A percentile compares a stretch with the other conserved stretches of the same genome.
These are phyloP conservation scores for Aphidius ervi DNA, from an alignment of 1,140 invertebrate species.

Conservation along the genomic window DNA sequence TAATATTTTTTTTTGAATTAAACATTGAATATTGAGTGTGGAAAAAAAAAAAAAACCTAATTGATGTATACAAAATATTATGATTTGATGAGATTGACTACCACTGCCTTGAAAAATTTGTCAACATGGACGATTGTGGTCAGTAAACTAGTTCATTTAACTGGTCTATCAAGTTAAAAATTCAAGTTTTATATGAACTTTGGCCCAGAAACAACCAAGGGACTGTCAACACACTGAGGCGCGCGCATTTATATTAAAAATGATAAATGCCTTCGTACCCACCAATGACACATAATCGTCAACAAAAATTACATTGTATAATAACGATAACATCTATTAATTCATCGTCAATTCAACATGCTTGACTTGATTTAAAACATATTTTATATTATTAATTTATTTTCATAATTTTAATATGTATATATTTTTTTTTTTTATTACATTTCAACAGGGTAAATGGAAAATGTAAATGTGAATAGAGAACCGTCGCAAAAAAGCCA, in stretches of 20 bases:
- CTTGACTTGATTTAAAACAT: neutral
- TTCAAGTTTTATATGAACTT: slow-evolving; percentile 43
- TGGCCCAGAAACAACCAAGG: slow-evolving; percentile 41
- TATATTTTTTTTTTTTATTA: neutral
- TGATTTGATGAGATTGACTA: slow-evolving; percentile 32
- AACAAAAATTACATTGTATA: slow-evolving; percentile 48
- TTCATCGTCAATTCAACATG: neutral
- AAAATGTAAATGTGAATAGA: neutral
- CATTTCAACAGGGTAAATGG: slow-evolving; percentile 2
- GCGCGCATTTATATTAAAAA: slow-evolving; percentile 38
- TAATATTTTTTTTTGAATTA: too few relatives aligned
- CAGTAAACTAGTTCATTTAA: slow-evolving; percentile 26
- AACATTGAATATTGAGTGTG: too few relatives aligned
- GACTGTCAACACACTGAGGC: slow-evolving; percentile 50
- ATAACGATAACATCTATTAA: slow-evolving; percentile 38
- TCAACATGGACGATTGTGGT: slow-evolving; percentile 53
- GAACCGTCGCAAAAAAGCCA: neutral
- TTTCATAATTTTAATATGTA: neutral
- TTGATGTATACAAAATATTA: too few relatives aligned
- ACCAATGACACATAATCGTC: slow-evolving; percentile 46
- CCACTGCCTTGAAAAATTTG: slow-evolving; percentile 47
- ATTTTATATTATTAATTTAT: too few relatives aligned
- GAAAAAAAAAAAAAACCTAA: too few relatives aligned
- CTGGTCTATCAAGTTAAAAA: slow-evolving; percentile 39
- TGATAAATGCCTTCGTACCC: slow-evolving; percentile 45